Conservation (phyloP, 2,113 vertebrate species). For the Cepphus grylle region DNA sequence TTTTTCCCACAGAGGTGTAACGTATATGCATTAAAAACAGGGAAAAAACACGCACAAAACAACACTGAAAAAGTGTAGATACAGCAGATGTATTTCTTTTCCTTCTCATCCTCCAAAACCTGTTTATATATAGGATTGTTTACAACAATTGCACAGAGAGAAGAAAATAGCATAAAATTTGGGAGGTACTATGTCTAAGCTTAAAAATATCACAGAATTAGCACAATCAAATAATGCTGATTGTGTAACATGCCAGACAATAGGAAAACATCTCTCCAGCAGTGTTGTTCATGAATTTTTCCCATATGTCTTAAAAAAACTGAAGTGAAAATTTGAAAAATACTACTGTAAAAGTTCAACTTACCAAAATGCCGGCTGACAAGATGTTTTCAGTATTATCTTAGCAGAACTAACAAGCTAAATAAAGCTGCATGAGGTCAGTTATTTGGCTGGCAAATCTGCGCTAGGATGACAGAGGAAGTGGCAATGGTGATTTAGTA, state of each 20-base stretch:
- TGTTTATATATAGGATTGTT: background rate
- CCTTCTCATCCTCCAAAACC: background rate
- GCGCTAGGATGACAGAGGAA: background rate
- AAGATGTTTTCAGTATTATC: background rate
- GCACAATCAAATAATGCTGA: background rate
- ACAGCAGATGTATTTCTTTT: background rate
- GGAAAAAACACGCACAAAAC: background rate
- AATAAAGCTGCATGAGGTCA: background rate
- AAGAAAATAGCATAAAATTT: background rate
- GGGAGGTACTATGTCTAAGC: background rate
- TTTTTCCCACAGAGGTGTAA: background rate
- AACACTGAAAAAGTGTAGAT: background rate
- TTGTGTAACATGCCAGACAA: background rate
- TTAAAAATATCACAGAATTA: background rate
- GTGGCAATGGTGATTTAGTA: background rate
- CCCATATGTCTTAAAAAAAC: background rate
- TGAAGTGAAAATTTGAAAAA: background rate
- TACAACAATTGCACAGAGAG: background rate
- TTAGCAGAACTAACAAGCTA: background rate
- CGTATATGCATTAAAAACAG: background rate
- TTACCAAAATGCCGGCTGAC: background rate
- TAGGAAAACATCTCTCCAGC: background rate
- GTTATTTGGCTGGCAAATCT: background rate
- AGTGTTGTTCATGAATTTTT: background rate
- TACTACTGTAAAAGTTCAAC: background rate